Conservation (phyloP, 2,113 vertebrate species). For the Oreochromis tanganicae region DNA sequence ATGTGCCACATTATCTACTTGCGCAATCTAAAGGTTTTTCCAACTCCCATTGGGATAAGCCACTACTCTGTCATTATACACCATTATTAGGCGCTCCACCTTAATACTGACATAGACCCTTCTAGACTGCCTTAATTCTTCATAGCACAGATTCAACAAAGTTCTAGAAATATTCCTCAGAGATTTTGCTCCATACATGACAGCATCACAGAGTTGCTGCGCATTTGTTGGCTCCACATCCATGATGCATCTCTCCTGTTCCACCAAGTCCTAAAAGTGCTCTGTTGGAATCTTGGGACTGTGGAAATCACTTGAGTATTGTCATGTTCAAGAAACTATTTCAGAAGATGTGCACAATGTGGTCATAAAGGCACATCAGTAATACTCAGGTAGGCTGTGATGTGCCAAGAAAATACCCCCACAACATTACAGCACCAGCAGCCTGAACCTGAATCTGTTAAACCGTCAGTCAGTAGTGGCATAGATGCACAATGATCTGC, state of each 20-base stretch:
- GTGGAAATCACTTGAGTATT: background rate
- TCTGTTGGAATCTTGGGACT: background rate
- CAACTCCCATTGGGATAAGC: background rate
- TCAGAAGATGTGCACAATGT: background rate
- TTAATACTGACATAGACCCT: background rate
- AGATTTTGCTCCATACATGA: background rate
- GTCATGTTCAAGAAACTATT: background rate
- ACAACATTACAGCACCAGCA: background rate
- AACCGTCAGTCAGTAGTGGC: background rate
- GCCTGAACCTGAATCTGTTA: background rate
- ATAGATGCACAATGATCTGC: background rate
- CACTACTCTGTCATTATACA: background rate
- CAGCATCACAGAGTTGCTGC: background rate
- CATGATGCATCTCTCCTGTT: background rate
- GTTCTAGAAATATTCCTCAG: background rate
- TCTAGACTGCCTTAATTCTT: background rate
- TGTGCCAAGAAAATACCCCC: background rate
- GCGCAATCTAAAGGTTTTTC: background rate
- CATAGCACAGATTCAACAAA: background rate
- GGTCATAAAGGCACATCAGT: background rate
- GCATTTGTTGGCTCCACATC: background rate
- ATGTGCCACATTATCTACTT: rapidly evolving
- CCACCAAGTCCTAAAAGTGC: background rate
- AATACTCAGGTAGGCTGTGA: background rate
- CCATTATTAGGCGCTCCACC: background rate